A percentile compares a stretch with the other conserved stretches of the same genome.
Evolutionary conservation across 2,797 vertebrate genomes (phyloP).

Genomic region (Epinephelus malabaricus): DNA sequence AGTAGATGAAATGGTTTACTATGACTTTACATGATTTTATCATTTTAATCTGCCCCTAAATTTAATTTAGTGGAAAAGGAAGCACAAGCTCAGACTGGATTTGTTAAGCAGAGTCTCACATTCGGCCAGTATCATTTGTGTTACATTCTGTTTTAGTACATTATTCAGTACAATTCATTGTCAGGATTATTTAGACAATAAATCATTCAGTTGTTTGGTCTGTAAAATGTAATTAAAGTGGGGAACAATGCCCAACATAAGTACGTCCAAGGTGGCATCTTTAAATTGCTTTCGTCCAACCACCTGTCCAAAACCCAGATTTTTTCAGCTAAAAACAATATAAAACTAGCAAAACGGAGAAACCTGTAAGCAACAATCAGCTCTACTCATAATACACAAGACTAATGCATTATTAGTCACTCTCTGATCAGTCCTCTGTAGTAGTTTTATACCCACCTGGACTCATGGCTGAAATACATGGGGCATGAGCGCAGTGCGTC

Average conservation of each 20-base stretch:
- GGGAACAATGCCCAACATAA: neutral
- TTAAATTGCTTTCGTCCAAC: neutral
- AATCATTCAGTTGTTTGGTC: neutral
- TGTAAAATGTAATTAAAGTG: neutral
- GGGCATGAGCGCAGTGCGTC: no score
- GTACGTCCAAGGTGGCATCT: neutral
- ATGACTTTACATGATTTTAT: neutral
- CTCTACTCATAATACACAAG: neutral
- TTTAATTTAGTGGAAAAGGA: neutral
- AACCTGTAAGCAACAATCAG: neutral
- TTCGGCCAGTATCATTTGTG: neutral
- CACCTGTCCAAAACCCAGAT: neutral
- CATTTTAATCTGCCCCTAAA: constrained; percentile 5
- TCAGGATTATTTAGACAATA: neutral
- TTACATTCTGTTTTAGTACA: no score
- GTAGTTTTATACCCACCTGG: neutral
- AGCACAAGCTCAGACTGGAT: constrained; percentile 4
- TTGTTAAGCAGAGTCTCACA: neutral
- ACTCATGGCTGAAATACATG: no score
- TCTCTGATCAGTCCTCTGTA: neutral
- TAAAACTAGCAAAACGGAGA: neutral
- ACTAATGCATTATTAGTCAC: neutral
- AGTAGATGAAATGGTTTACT: neutral
- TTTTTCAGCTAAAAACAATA: neutral
- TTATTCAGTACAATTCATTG: no score